Conservation (phyloP, 35 echinoderm and acorn worm species). For the Patiria miniata region DNA sequence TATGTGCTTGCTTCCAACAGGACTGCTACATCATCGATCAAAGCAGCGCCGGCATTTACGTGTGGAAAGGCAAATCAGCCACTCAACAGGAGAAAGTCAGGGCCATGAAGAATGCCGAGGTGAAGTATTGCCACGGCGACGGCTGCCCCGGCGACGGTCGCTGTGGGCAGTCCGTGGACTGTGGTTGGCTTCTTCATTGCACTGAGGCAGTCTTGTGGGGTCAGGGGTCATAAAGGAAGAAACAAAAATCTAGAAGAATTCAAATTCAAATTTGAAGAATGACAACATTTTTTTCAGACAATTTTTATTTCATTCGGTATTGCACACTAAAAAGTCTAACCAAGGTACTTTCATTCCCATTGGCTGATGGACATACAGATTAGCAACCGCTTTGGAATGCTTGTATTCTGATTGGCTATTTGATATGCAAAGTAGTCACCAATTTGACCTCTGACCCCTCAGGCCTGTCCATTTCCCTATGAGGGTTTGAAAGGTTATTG, state of each 20-base stretch:
- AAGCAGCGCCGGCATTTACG: constrained; percentile 78
- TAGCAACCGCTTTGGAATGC: no score
- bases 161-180: not conserved
- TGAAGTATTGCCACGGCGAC: constrained; percentile 42
- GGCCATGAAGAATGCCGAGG: constrained; percentile 99
- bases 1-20: constrained; percentile 42
- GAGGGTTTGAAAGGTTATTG: constrained; percentile 17
- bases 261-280: no score
- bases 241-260: no score
- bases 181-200: constrained; percentile 21
- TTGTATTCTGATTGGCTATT: no score
- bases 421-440: not conserved
- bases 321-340: no score
- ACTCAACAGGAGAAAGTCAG: constrained; percentile 90
- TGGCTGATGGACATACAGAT: not conserved
- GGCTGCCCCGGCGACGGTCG: not conserved
- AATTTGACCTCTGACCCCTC: not conserved
- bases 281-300: no score
- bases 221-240: not conserved
- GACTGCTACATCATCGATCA: constrained; percentile 99
- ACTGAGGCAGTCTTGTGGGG: constrained; percentile 11
- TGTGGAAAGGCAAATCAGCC: constrained; percentile 94
- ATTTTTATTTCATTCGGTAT: no score
- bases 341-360: no score
- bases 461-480: constrained; percentile 3